Conservation (phyloP, 2,113 vertebrate species). For the Mastomys natalensis region DNA sequence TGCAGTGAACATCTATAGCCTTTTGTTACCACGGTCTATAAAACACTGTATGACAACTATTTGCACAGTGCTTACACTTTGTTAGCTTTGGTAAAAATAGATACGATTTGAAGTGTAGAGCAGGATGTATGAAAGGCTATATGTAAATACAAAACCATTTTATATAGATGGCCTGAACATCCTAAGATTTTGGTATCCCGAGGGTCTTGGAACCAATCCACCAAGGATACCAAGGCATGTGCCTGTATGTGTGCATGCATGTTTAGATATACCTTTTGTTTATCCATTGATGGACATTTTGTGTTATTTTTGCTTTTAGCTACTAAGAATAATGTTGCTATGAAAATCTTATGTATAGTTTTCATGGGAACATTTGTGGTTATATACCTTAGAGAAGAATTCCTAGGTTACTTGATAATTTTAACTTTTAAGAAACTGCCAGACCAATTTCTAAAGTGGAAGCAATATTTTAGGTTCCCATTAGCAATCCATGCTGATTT, state of each 20-base stretch:
- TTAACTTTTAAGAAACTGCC: neutral
- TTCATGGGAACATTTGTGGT: conserved; percentile 47
- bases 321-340: neutral
- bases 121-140: neutral
- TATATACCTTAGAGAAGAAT: conserved; percentile 21
- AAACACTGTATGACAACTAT: conserved; percentile 18
- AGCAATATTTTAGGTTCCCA: conserved; percentile 43
- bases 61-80: neutral
- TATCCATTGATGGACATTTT: neutral
- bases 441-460: neutral
- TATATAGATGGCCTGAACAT: neutral
- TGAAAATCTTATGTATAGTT: conserved; percentile 45
- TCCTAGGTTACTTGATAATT: conserved; percentile 37
- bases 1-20: neutral
- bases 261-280: neutral
- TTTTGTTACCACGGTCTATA: neutral
- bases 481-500: neutral
- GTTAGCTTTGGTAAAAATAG: neutral
- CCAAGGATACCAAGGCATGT: neutral
- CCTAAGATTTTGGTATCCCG: neutral
- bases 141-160: neutral
- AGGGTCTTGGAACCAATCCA: neutral
- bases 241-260: neutral
- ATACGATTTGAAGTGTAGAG: neutral
- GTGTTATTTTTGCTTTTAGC: neutral